Evolutionary conservation across 2,113 vertebrate genomes (phyloP).

Genomic region (Tringa solitaria): DNA sequence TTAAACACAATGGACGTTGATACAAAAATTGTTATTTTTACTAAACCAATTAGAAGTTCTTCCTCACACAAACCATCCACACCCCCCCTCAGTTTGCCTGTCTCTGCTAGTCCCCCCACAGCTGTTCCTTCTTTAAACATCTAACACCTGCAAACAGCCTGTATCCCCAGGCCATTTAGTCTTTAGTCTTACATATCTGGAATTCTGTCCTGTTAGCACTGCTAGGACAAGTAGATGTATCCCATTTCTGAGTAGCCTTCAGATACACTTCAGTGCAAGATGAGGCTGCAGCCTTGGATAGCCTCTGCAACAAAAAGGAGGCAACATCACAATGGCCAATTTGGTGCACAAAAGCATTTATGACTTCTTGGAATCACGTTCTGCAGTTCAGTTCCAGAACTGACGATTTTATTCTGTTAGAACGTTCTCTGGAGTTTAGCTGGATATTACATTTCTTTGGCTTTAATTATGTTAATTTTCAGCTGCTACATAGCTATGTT

Average conservation of each 20-base stretch:
- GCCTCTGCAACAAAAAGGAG: not conserved
- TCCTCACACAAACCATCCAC: not conserved
- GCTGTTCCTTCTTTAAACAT: not conserved
- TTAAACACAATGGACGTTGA: not conserved
- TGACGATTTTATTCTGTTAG: not conserved
- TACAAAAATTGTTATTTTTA: not conserved
- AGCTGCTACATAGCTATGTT: not conserved
- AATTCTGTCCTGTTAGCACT: not conserved
- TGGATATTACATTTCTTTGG: not conserved
- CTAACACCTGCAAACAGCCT: not conserved
- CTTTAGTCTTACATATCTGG: not conserved
- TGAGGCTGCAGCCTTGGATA: fast-evolving
- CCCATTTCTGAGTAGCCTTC: not conserved
- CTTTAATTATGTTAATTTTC: not conserved
- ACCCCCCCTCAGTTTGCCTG: not conserved
- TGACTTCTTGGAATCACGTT: not conserved
- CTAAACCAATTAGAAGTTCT: not conserved
- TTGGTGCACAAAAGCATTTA: not conserved
- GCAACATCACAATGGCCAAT: fast-evolving
- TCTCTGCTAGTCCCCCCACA: not conserved
- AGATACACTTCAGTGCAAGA: not conserved
- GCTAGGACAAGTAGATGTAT: fast-evolving
- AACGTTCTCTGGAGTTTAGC: not conserved
- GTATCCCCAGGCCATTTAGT: too few relatives aligned
- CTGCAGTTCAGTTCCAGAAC: not conserved